A percentile compares a stretch with the other conserved stretches of the same genome.
These are phyloP conservation scores for Strongylocentrotus purpuratus DNA, from an alignment of 35 echinoderm and acorn worm genomes.

Conservation along the genomic window DNA sequence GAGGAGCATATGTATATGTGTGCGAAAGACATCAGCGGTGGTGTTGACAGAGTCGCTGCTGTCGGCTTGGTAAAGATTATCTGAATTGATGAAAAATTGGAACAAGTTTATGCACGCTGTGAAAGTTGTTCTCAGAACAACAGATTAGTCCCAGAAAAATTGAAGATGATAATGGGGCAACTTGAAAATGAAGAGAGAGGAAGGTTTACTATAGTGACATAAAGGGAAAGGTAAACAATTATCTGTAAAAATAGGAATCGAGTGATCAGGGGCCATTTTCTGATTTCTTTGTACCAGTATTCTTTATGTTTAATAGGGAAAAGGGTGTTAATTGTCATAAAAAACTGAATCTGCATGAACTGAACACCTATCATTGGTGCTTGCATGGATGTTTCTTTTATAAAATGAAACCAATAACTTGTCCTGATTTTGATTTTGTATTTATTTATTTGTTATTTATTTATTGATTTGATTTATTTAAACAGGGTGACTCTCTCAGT, in stretches of 20 bases:
- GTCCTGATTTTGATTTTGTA: too few relatives aligned
- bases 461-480: too few relatives aligned
- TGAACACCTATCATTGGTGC: too few relatives aligned
- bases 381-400: too few relatives aligned
- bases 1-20: background rate
- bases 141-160: background rate
- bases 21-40: background rate
- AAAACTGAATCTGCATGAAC: too few relatives aligned
- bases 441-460: too few relatives aligned
- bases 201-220: background rate
- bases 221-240: background rate
- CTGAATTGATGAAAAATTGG: background rate
- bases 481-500: too few relatives aligned
- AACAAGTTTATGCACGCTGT: background rate
- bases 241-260: background rate
- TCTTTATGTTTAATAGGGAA: too few relatives aligned
- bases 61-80: background rate
- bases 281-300: too few relatives aligned
- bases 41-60: background rate
- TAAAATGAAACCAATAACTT: too few relatives aligned
- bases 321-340: too few relatives aligned
- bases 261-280: background rate
- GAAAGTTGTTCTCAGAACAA: background rate
- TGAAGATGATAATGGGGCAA: background rate
- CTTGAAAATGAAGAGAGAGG: background rate